These are phyloP conservation scores for Yponomeuta plumbellus DNA, from an alignment of 2,888 invertebrate species.

Conservation along the genomic window DNA sequence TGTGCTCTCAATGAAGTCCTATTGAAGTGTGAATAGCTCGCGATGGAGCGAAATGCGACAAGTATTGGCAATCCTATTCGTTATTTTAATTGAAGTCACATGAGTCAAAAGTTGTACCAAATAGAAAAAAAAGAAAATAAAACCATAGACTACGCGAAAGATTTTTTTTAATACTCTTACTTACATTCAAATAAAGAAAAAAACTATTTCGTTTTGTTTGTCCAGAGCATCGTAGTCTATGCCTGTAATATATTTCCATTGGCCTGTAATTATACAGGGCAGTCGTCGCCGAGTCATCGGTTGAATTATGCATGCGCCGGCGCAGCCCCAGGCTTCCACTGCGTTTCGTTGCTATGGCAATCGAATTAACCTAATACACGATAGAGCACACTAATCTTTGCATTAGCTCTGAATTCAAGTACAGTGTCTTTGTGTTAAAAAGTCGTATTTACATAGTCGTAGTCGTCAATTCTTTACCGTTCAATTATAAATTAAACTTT, in stretches of 20 bases:
- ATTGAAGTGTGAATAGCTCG: background rate
- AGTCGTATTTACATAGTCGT: too few species aligned
- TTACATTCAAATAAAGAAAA: background rate
- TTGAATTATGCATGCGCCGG: slow-evolving; percentile 14
- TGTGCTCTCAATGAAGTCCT: background rate
- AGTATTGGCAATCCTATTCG: background rate
- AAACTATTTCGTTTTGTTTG: background rate
- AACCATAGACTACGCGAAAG: too few species aligned
- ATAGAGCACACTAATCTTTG: too few species aligned
- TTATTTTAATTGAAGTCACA: background rate
- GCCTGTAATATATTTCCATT: slow-evolving; percentile 45
- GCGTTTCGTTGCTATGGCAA: background rate
- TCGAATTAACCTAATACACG: too few species aligned
- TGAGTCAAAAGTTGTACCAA: background rate
- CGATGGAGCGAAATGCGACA: background rate
- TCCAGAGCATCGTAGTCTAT: background rate
- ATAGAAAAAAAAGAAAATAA: background rate
- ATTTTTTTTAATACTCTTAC: background rate
- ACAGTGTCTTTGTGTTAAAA: too few species aligned
- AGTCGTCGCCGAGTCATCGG: slow-evolving; percentile 13
- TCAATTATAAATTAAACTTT: too few species aligned
- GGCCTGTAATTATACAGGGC: slow-evolving; percentile 50
- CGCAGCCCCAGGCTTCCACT: slow-evolving; percentile 10
- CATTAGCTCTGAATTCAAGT: too few species aligned
- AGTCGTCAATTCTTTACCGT: too few species aligned